A percentile compares a stretch with the other conserved stretches of the same genome.
Evolutionary conservation across 2,797 vertebrate species (phyloP).

Genomic region (Prionace glauca): DNA sequence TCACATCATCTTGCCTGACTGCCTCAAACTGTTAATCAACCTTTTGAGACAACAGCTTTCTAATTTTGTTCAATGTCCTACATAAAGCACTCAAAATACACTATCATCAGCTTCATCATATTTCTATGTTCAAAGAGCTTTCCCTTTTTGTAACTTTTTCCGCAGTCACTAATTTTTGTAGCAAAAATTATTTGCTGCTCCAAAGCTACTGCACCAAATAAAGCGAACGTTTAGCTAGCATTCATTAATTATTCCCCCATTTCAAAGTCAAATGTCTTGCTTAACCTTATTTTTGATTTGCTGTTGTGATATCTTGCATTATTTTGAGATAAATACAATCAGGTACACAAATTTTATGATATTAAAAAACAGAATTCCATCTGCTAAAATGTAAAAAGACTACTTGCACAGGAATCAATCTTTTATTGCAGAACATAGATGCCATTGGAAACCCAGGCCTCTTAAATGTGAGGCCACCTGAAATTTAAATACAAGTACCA

Average conservation of each 20-base stretch:
- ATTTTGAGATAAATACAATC: background rate
- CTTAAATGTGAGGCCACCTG: background rate
- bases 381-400: background rate
- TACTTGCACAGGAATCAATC: background rate
- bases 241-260: background rate
- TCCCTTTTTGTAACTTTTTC: background rate
- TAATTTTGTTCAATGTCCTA: background rate
- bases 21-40: background rate
- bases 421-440: background rate
- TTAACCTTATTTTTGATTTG: background rate
- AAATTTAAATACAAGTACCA: background rate
- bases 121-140: background rate
- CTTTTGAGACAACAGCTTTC: background rate
- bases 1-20: background rate
- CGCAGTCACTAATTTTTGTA: background rate
- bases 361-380: background rate
- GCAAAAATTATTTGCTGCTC: background rate
- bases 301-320: too few species aligned
- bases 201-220: background rate
- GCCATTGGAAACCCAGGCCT: background rate
- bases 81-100: background rate
- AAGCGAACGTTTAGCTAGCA: background rate
- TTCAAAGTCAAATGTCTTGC: background rate
- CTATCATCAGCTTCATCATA: background rate
- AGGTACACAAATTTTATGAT: background rate